phyloP scores from a whole-genome alignment of 2,113 vertebrate species.

The Vidua chalybeata region DNA sequence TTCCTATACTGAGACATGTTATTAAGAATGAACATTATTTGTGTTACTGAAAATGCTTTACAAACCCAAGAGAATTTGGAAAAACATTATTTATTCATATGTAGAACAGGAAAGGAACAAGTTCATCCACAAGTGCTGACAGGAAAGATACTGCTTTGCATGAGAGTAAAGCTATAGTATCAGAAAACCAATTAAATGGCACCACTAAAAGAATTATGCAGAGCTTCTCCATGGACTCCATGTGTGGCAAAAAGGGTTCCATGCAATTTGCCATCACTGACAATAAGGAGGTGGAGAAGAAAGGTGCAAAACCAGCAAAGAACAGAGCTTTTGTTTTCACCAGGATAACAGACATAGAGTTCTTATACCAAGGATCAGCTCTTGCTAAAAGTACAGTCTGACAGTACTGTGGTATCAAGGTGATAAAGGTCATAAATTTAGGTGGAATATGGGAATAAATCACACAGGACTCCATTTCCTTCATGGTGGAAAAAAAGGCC shows the following conservation, averaged over 20 bases:
- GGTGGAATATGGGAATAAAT: neutral
- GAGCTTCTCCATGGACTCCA: neutral
- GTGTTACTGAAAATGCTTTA: neutral
- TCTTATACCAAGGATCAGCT: neutral
- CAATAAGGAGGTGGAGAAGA: neutral
- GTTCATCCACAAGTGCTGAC: neutral
- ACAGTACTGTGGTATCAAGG: neutral
- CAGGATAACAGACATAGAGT: accelerated
- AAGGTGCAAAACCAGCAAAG: neutral
- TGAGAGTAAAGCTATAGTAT: neutral
- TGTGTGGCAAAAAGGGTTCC: neutral
- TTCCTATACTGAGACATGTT: neutral
- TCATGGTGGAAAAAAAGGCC: neutral
- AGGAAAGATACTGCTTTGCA: neutral
- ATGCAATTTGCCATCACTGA: neutral
- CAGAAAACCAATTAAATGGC: neutral
- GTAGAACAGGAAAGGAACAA: neutral
- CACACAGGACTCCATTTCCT: neutral
- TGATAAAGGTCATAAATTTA: neutral
- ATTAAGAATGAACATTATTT: neutral
- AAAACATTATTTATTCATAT: neutral
- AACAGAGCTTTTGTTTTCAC: neutral
- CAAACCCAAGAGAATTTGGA: neutral
- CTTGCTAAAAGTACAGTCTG: neutral
- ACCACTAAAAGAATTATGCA: neutral